Evolutionary conservation across 2,888 invertebrate genomes (phyloP).

Genomic region (Priocnemis perturbator): DNA sequence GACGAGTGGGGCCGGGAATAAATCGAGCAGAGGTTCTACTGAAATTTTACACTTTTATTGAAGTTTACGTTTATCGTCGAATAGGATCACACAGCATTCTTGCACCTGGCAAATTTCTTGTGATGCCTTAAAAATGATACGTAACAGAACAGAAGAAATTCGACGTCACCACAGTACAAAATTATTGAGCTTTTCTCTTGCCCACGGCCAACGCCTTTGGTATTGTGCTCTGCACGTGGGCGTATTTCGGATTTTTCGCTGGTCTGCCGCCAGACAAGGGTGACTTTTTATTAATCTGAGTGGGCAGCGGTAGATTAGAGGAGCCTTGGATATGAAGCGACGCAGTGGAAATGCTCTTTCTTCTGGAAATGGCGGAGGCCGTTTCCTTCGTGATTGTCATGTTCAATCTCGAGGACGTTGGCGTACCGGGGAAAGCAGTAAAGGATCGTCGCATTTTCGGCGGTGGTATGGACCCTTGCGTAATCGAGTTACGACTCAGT

Average conservation of each 20-base stretch:
- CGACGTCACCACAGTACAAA: no score
- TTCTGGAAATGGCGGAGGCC: not conserved
- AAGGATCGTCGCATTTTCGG: conserved; percentile 37
- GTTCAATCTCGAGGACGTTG: conserved; percentile 47
- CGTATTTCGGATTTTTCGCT: conserved; percentile 51
- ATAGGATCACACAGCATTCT: no score
- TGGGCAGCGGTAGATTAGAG: not conserved
- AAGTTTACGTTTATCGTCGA: no score
- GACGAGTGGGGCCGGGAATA: no score
- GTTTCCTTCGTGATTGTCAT: not conserved
- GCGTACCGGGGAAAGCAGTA: conserved; percentile 41
- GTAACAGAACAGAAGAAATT: no score
- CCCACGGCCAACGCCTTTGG: conserved; percentile 34
- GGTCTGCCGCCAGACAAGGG: not conserved
- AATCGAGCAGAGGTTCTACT: no score
- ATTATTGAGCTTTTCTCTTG: conserved; percentile 10
- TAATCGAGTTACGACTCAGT: conserved; percentile 26
- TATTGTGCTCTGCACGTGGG: conserved; percentile 56
- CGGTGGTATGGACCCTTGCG: conserved; percentile 24
- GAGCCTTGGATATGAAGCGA: conserved; percentile 18
- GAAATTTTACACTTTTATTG: no score
- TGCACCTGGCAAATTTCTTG: no score
- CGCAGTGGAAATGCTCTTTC: conserved; percentile 17
- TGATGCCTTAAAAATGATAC: no score
- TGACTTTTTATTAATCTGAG: conserved; percentile 9